phyloP scores from a whole-genome alignment of 2,797 vertebrate genomes.

The Botia almorhae region DNA sequence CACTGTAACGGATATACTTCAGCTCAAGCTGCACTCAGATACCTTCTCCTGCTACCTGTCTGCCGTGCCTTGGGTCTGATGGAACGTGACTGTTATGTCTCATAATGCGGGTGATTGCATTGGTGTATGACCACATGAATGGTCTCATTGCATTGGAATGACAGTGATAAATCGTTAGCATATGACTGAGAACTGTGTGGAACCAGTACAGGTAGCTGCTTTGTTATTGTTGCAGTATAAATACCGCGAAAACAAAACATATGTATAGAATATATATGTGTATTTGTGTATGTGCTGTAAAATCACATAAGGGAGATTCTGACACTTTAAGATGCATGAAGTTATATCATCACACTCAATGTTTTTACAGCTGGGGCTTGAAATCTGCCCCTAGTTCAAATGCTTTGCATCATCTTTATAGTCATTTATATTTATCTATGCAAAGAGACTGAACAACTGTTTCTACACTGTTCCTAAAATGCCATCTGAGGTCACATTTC shows the following conservation, averaged over 20 bases:
- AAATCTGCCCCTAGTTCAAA: neutral
- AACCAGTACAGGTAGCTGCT: neutral
- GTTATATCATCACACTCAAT: neutral
- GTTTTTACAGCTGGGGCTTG: neutral
- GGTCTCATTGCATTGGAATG: conserved; percentile 21
- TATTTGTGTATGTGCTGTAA: neutral
- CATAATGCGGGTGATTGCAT: neutral
- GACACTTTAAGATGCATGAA: neutral
- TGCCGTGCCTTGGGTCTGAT: neutral
- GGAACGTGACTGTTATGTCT: conserved; percentile 2
- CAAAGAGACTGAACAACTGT: no score
- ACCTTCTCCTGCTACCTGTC: conserved; percentile 2
- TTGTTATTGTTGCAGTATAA: conserved; percentile 10
- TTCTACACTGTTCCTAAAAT: neutral
- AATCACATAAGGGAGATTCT: conserved; percentile 26
- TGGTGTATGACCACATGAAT: neutral
- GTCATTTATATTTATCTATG: neutral
- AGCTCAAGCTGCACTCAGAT: conserved; percentile 56
- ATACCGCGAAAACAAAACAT: neutral
- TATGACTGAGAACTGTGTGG: neutral
- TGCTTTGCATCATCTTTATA: neutral
- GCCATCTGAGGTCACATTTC: neutral
- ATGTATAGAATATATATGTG: neutral
- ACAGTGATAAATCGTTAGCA: conserved; percentile 18
- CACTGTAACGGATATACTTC: conserved; percentile 64